These are phyloP conservation scores for Proctacanthus coquilletti DNA, from an alignment of 1,140 invertebrate genomes.

Conservation along the genomic window DNA sequence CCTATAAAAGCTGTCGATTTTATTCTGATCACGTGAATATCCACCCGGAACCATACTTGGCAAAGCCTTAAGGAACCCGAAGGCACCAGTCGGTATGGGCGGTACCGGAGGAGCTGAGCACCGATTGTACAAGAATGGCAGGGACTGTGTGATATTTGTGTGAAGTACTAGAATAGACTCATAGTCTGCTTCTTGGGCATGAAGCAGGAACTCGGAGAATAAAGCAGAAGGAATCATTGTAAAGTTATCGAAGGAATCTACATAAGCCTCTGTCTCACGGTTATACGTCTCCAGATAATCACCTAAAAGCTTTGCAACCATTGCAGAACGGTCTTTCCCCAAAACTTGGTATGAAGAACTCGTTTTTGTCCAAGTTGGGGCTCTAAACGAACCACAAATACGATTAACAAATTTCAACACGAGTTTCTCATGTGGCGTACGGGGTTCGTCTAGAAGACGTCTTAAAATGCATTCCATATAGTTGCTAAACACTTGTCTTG, in stretches of 20 bases:
- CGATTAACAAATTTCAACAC: conserved; percentile 72
- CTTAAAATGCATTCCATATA: conserved; percentile 67
- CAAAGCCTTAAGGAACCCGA: conserved; percentile 26
- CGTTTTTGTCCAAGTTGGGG: conserved; percentile 45
- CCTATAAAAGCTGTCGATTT: conserved; percentile 6
- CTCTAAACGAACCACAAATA: conserved; percentile 57
- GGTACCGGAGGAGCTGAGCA: conserved; percentile 22
- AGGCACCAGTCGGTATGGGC: conserved; percentile 24
- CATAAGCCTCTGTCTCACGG: conserved; percentile 62
- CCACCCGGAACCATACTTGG: conserved; percentile 20
- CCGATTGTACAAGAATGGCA: conserved; percentile 27
- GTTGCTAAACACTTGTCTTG: conserved; percentile 65
- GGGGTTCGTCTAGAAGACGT: conserved; percentile 42
- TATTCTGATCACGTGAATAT: conserved; percentile 5
- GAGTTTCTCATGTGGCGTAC: conserved; percentile 46
- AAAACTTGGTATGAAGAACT: conserved; percentile 33
- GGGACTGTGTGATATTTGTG: conserved; percentile 25
- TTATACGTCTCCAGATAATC: conserved; percentile 85
- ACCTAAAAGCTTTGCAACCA: conserved; percentile 80
- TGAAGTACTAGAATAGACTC: conserved; percentile 24
- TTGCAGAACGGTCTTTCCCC: conserved; percentile 68
- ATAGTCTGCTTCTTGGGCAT: conserved; percentile 27
- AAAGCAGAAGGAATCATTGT: conserved; percentile 40
- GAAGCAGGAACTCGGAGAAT: conserved; percentile 40
- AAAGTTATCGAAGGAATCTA: conserved; percentile 47